Conservation (phyloP, 2,888 invertebrate genomes). For the Temnothorax rugatulus region DNA sequence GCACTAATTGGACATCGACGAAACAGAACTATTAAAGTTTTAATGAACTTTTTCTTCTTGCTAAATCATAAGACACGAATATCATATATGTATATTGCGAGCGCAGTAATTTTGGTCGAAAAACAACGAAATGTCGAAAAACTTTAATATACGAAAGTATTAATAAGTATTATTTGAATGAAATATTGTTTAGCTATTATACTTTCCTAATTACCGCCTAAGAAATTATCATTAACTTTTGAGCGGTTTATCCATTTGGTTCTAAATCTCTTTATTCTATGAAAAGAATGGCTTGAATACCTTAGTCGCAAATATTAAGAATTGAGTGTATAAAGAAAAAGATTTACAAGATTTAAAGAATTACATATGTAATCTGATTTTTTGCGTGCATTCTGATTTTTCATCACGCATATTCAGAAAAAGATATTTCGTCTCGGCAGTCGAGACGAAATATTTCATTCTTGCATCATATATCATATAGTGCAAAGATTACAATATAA, state of each 20-base stretch:
- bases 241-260: neutral
- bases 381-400: neutral
- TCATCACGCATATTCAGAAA: slow-evolving; percentile 5
- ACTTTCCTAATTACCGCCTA: neutral
- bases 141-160: neutral
- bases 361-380: neutral
- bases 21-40: neutral
- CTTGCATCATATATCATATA: slow-evolving; percentile 55
- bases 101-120: neutral
- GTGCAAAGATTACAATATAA: slow-evolving; percentile 64
- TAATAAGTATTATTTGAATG: neutral
- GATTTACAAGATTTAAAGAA: neutral
- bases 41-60: neutral
- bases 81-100: neutral
- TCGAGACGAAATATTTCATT: slow-evolving; percentile 34
- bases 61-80: neutral
- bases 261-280: neutral
- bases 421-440: slow-evolving; percentile 4
- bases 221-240: neutral
- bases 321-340: neutral
- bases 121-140: neutral
- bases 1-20: neutral
- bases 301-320: neutral
- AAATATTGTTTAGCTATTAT: neutral
- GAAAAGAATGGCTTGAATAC: neutral